Base-by-base conservation (phyloP, 1,140 invertebrate species). In the Whitmania pigra region DNA sequence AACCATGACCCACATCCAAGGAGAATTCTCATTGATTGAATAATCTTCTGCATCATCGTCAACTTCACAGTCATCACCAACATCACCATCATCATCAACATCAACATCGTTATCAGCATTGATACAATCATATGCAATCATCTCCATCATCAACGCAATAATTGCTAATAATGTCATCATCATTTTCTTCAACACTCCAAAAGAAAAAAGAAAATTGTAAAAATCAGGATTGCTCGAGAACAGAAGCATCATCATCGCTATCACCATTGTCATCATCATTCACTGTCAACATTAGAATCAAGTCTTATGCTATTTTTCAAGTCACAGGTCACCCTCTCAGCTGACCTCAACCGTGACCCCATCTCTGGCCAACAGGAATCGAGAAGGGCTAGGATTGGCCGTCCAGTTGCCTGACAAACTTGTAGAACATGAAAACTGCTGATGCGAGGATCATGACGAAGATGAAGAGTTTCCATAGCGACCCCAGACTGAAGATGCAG, bases 381-480 rank as follows among this genome's bases (percentile, higher is more conserved):
- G 31, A 36, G 31, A 17, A 49, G 43, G 15, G 11, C 43, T 49
- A 49, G 11, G 43, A 49, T 49, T 49, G 29, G 29, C 57, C 22
- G 29, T 63, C 57, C 1, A 63, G 57, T 22, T 25, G 29, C 22
- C 29, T 22, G 22, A 63, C 29, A 31, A 31, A 22, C 57, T 63
- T 63, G 29, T 63, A 63, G 57, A 63, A 63, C 22, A 63, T 63
- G 57, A 63, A 22, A 0, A 63, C 29, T 11, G 57, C 29, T 9
- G 22, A 22, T 2, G 29, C 29, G 15, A 63, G 29, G 22, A 31
- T 31, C 22, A 13, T 25, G 22, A 63, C 57, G 22, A 63, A 63
- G 22, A 63, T 22, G 57, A 63, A 31, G 29, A 63, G 22, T 63
- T 63, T 63, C 57, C 57, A 63, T 63, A 63, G 22, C 22, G 22